Base-by-base conservation (phyloP, 2,113 vertebrate genomes). In the Oryzias melastigma region DNA sequence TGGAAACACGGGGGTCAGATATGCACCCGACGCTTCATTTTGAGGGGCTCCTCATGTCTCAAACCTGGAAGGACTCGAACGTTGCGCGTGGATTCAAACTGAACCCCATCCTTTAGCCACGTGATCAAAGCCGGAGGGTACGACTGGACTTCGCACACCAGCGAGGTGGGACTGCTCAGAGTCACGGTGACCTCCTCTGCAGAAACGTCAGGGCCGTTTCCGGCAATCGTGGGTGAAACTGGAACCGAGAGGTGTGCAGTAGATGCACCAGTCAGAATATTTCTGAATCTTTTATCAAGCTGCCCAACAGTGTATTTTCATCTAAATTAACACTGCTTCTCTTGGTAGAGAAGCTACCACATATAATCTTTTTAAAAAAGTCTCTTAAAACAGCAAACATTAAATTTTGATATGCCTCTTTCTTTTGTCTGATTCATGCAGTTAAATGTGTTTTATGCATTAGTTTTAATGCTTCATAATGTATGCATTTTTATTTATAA, bases 21-120 rank as follows among this genome's bases (percentile, higher is more conserved):
- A 56, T 18, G 22, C 1, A 52, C 48, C 13, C 7, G 7, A 12
- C 3, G n/a, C 25, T 14, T 46, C 5, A 19, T 24, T 18, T 54
- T 19, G 1, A 16, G 19, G 3, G 12, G 3, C 4, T 29, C 17
- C 29, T n/a, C 45, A 0, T 3, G 25, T 49, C 4, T 45, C 53
- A 83, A 84, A 99, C 97, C 97, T 93, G 97, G 95, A 41, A 98
- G 93, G 78, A 98, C 94, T 46, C 91, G 90, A 60, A 96, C 87
- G 24, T 92, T 95, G 67, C 82, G 91, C 58, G 83, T 93, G 46
- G 94, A 95, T 70, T 95, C 93, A 60, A 99, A 86, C 2, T 88
- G 87, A 15, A 71, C 81, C 15, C 95, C 95, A 7, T 97, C 93
- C 78, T 98, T 99, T 55, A 96, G 91, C 97, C 97, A 99, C 48